These are phyloP conservation scores for Aldrovandia affinis DNA, from an alignment of 2,797 vertebrate genomes.

Conservation along the genomic window DNA sequence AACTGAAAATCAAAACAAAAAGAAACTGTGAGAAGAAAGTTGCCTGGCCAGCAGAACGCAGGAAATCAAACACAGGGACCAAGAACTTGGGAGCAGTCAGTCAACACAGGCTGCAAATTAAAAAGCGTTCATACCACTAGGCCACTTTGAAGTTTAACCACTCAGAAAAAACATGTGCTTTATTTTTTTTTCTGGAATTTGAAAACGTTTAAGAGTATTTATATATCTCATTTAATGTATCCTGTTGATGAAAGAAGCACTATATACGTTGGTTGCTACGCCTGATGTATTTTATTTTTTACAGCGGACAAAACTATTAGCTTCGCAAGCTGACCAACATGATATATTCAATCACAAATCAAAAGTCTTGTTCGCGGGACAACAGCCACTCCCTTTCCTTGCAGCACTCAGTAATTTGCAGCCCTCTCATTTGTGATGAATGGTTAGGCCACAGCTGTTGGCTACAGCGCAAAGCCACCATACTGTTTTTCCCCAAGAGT, in stretches of 20 bases:
- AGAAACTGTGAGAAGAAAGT: neutral
- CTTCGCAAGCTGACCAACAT: constrained; percentile 1
- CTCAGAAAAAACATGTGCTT: neutral
- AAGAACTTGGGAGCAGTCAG: neutral
- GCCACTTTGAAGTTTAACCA: neutral
- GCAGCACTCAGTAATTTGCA: neutral
- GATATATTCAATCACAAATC: neutral
- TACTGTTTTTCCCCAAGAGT: neutral
- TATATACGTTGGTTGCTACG: neutral
- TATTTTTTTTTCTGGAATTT: neutral
- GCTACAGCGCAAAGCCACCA: neutral
- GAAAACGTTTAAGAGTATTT: neutral
- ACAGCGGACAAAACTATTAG: neutral
- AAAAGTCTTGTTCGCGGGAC: constrained; percentile 13
- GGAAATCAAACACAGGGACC: constrained; percentile 4
- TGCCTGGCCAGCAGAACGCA: neutral
- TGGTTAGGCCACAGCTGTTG: neutral
- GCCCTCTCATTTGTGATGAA: constrained; percentile 6
- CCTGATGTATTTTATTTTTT: neutral
- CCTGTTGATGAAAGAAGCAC: neutral
- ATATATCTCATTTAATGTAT: neutral
- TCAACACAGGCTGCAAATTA: neutral
- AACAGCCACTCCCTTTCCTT: neutral
- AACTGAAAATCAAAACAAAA: no score
- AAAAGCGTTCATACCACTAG: neutral